A percentile compares a stretch with the other conserved stretches of the same genome.
These are phyloP conservation scores for Myopa testacea DNA, from an alignment of 2,888 invertebrate species.

Conservation along the genomic window DNA sequence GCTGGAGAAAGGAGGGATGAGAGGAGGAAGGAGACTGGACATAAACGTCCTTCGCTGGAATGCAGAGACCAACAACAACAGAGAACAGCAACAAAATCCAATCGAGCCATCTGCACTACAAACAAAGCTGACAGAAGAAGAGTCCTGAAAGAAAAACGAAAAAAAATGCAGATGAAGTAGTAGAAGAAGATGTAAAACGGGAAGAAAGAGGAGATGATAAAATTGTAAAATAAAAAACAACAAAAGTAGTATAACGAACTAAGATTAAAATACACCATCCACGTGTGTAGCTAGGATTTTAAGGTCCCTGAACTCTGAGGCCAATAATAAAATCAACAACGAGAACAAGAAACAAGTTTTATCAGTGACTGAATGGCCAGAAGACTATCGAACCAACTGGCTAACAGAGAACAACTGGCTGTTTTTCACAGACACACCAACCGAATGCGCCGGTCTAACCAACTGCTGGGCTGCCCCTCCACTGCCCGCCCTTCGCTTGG, in stretches of 20 bases:
- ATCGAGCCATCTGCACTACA: background rate
- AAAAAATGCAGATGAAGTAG: background rate
- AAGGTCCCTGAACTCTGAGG: background rate
- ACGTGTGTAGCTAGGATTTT: too few species aligned
- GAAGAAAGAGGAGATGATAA: background rate
- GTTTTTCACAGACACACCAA: background rate
- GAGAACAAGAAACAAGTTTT: background rate
- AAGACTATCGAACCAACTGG: background rate
- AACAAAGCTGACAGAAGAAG: background rate
- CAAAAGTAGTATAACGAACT: too few species aligned
- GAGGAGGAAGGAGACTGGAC: background rate
- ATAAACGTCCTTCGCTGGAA: conserved; percentile 38
- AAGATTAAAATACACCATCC: too few species aligned
- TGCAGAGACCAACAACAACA: conserved; percentile 4
- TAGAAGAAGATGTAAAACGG: background rate
- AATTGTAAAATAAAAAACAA: background rate
- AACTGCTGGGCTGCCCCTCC: background rate
- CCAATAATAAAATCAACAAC: background rate
- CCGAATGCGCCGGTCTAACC: background rate
- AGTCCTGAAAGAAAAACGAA: background rate
- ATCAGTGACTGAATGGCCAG: background rate
- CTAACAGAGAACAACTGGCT: background rate
- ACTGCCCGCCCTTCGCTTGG: background rate
- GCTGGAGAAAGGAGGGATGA: background rate
- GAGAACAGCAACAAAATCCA: background rate